Percentiles rank a stretch among this genome's conserved stretches.
These are phyloP conservation scores for Trochalopteron elliotii DNA, from an alignment of 2,113 vertebrate genomes.

Conservation along the genomic window DNA sequence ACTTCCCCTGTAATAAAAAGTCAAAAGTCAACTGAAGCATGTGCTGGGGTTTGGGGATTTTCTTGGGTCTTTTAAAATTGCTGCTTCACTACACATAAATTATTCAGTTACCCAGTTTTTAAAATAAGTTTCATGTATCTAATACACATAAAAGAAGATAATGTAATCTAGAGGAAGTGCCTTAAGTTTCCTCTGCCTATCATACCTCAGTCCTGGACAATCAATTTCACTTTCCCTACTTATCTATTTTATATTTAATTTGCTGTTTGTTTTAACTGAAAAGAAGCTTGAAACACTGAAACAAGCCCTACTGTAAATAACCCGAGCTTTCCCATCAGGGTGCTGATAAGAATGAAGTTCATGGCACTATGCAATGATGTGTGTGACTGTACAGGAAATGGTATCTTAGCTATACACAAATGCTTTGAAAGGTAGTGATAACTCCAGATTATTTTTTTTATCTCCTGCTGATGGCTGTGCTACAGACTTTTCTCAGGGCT, in stretches of 20 bases:
- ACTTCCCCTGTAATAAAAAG: neutral
- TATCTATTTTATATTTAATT: conserved; percentile 44
- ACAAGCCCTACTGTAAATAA: conserved; percentile 26
- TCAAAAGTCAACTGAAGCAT: neutral
- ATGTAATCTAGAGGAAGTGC: neutral
- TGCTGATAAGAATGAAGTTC: conserved; percentile 43
- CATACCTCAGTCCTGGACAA: neutral
- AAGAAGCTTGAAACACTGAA: neutral
- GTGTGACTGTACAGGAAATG: conserved; percentile 31
- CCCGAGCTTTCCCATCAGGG: neutral
- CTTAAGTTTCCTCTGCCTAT: neutral
- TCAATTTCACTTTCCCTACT: neutral
- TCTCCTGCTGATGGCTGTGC: neutral
- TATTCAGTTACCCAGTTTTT: neutral
- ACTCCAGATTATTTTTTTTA: neutral
- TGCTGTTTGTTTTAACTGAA: conserved; percentile 41
- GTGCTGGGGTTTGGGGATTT: neutral
- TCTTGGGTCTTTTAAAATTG: neutral
- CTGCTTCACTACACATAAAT: neutral
- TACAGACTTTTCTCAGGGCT: neutral
- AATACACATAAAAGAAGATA: neutral
- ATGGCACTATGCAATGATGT: neutral
- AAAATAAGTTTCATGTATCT: neutral
- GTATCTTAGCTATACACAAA: neutral
- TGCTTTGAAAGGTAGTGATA: conserved; percentile 8